A percentile compares a stretch with the other conserved stretches of the same genome.
phyloP scores from a whole-genome alignment of 2,113 vertebrate species.

The Phrynosoma blainvillii region DNA sequence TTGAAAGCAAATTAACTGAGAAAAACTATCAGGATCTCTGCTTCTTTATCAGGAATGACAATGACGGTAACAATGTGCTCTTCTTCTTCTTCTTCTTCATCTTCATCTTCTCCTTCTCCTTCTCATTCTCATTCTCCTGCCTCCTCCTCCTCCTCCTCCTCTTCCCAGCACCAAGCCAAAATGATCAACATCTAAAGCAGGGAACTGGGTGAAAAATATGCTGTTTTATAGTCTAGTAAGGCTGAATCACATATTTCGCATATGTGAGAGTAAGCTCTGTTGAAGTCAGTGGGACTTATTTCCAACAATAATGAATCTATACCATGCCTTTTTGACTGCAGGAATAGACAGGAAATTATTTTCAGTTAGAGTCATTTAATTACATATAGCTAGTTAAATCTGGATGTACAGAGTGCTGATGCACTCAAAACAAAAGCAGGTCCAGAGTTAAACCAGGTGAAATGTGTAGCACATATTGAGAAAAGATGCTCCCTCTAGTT shows the following conservation, averaged over 20 bases:
- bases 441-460: too few species aligned
- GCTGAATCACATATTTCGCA: background rate
- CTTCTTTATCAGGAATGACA: background rate
- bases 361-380: background rate
- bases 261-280: background rate
- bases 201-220: background rate
- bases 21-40: conserved; percentile 24
- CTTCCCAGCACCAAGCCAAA: background rate
- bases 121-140: background rate
- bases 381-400: too few species aligned
- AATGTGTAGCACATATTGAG: too few species aligned
- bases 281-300: background rate
- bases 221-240: background rate
- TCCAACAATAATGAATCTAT: too few species aligned
- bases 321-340: background rate
- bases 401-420: too few species aligned
- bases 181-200: background rate
- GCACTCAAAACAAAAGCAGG: too few species aligned
- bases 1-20: conserved; percentile 23
- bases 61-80: background rate
- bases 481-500: too few species aligned
- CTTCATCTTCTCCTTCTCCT: background rate
- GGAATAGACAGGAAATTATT: background rate
- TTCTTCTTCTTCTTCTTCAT: background rate
- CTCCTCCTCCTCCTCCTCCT: background rate